These are phyloP conservation scores for Notospermus geniculatus DNA, from an alignment of 1,140 invertebrate genomes.

Conservation along the genomic window DNA sequence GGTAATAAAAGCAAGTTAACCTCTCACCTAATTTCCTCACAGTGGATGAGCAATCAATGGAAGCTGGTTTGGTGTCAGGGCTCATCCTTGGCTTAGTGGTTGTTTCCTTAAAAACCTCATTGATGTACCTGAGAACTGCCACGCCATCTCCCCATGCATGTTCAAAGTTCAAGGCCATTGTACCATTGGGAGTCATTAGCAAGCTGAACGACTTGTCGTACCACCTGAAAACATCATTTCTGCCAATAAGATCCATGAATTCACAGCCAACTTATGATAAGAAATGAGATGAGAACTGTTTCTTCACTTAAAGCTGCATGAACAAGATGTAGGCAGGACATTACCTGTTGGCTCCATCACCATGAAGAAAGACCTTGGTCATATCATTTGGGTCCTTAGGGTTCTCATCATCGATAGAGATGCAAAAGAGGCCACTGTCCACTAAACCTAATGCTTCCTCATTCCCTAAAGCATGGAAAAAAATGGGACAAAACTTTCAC, in stretches of 20 bases:
- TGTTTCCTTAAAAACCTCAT: constrained; percentile 70
- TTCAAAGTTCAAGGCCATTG: constrained; percentile 90
- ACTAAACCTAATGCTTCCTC: constrained; percentile 68
- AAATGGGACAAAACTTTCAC: background rate
- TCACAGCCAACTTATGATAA: no score
- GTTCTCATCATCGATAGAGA: constrained; percentile 75
- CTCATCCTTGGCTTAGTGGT: constrained; percentile 62
- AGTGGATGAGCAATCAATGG: constrained; percentile 56
- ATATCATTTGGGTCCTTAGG: constrained; percentile 59
- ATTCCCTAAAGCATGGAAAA: constrained; percentile 63
- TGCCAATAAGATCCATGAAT: no score
- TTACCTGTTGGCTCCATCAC: constrained; percentile 82
- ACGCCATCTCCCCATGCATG: constrained; percentile 99
- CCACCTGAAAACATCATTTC: constrained; percentile 66
- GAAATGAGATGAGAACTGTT: no score
- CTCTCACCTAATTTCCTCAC: constrained; percentile 65
- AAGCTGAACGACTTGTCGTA: constrained; percentile 96
- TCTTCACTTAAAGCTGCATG: background rate
- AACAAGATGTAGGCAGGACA: background rate
- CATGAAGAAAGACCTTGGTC: constrained; percentile 72
- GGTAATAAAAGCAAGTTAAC: background rate
- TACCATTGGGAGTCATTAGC: constrained; percentile 80
- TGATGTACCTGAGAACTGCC: constrained; percentile 82
- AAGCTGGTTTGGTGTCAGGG: constrained; percentile 60
- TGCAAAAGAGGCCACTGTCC: constrained; percentile 84